These are phyloP conservation scores for Nomada lathburiana DNA, from an alignment of 2,888 invertebrate species.

Conservation along the genomic window DNA sequence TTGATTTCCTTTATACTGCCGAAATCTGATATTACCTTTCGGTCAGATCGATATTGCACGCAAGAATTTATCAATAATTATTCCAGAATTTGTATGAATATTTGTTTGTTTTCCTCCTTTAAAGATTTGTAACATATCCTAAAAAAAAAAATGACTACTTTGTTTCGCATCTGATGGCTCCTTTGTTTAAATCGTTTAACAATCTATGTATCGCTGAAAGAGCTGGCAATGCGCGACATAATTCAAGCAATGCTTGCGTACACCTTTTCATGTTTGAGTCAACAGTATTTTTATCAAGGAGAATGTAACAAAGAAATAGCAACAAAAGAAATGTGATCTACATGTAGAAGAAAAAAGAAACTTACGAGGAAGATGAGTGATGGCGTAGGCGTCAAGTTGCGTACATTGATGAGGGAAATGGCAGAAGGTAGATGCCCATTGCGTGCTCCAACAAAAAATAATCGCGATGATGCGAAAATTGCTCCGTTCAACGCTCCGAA, in stretches of 20 bases:
- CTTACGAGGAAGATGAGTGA: constrained; percentile 94
- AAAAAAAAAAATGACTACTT: too few relatives aligned
- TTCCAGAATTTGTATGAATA: too few relatives aligned
- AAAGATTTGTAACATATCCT: not conserved
- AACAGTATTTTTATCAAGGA: not conserved
- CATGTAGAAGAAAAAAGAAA: not conserved
- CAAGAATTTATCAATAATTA: too few relatives aligned
- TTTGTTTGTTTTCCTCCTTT: too few relatives aligned
- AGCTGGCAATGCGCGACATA: not conserved
- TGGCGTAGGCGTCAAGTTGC: constrained; percentile 93
- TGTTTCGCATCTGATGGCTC: too few relatives aligned
- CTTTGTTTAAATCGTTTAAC: not conserved
- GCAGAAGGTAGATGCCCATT: constrained; percentile 94
- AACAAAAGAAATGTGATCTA: not conserved
- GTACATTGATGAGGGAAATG: constrained; percentile 93
- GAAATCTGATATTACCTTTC: too few relatives aligned
- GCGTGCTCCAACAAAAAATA: constrained; percentile 95
- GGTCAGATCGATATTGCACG: too few relatives aligned
- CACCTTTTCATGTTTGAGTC: not conserved
- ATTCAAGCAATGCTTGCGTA: not conserved
- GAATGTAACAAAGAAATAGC: not conserved
- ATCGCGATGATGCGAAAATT: constrained; percentile 95
- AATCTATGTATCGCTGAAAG: not conserved
- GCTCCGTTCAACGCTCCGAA: constrained; percentile 98
- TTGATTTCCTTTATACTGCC: too few relatives aligned